A percentile compares a stretch with the other conserved stretches of the same genome.
Conservation (phyloP, 2,113 vertebrate species). For the Narcine bancroftii region DNA sequence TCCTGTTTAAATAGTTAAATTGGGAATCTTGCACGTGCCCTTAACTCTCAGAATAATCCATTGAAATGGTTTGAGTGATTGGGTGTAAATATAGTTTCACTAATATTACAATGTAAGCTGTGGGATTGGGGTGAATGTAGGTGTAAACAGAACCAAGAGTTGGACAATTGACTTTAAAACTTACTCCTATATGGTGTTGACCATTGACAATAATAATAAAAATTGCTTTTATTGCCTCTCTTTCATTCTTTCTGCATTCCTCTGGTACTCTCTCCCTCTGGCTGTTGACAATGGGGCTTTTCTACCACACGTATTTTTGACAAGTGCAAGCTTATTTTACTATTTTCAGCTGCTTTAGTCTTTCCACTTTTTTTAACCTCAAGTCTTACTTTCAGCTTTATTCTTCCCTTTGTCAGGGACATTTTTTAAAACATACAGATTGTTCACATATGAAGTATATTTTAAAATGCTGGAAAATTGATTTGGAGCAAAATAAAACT, state of each 20-base stretch:
- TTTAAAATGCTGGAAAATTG: conserved; percentile 12
- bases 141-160: not conserved
- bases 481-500: not conserved
- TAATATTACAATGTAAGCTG: not conserved
- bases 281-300: not conserved
- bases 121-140: too few relatives aligned
- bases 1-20: too few relatives aligned
- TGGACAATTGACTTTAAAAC: not conserved
- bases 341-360: not conserved
- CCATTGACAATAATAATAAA: not conserved
- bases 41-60: not conserved
- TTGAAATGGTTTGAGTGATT: not conserved
- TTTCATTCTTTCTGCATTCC: not conserved
- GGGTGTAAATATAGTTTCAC: not conserved
- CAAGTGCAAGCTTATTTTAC: not conserved
- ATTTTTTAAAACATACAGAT: not conserved
- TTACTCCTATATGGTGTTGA: not conserved
- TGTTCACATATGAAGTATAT: not conserved
- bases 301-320: not conserved
- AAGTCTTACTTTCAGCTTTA: not conserved
- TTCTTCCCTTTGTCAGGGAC: not conserved
- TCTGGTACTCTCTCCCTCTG: not conserved
- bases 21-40: too few relatives aligned
- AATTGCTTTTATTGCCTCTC: not conserved
- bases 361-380: too few relatives aligned